Conservation (phyloP, 2,113 vertebrate genomes). For the Shinisaurus crocodilurus region DNA sequence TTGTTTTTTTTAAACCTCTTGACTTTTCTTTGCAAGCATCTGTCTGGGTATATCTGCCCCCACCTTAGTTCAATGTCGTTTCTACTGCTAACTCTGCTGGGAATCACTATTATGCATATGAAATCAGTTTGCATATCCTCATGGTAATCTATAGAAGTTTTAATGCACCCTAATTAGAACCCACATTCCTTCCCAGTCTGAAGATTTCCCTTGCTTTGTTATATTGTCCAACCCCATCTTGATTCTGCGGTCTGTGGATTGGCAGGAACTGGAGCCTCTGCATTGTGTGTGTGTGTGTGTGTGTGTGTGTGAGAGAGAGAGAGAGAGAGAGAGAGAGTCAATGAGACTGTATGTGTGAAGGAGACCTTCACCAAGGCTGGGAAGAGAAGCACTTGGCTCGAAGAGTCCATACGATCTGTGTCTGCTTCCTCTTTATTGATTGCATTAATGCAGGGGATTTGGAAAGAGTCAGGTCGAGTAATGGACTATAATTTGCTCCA, state of each 20-base stretch:
- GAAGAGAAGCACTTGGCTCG: not conserved
- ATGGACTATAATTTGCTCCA: slow-evolving; percentile 73
- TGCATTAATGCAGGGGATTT: slow-evolving; percentile 70
- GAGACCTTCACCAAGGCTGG: slow-evolving; percentile 26
- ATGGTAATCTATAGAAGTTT: slow-evolving; percentile 49
- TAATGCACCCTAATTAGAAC: slow-evolving; percentile 61
- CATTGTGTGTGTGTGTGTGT: not conserved
- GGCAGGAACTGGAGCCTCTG: slow-evolving; percentile 46
- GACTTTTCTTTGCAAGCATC: too few relatives aligned
- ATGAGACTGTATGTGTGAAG: not conserved
- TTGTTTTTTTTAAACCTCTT: rapidly evolving
- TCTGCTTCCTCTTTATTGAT: slow-evolving; percentile 58
- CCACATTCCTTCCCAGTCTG: slow-evolving; percentile 66
- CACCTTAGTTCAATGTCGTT: not conserved
- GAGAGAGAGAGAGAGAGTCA: not conserved
- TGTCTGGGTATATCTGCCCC: not conserved
- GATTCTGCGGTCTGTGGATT: slow-evolving; percentile 54
- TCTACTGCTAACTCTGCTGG: slow-evolving; percentile 18
- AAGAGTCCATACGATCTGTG: not conserved
- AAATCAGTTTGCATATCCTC: slow-evolving; percentile 7
- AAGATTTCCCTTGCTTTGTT: slow-evolving; percentile 45
- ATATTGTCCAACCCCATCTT: slow-evolving; percentile 36
- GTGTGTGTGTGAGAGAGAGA: not conserved
- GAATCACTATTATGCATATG: slow-evolving; percentile 46
- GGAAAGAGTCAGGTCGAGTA: slow-evolving; percentile 57